A percentile compares a stretch with the other conserved stretches of the same genome.
Evolutionary conservation across 2,888 invertebrate genomes (phyloP).

Genomic region (Axea sp.): DNA sequence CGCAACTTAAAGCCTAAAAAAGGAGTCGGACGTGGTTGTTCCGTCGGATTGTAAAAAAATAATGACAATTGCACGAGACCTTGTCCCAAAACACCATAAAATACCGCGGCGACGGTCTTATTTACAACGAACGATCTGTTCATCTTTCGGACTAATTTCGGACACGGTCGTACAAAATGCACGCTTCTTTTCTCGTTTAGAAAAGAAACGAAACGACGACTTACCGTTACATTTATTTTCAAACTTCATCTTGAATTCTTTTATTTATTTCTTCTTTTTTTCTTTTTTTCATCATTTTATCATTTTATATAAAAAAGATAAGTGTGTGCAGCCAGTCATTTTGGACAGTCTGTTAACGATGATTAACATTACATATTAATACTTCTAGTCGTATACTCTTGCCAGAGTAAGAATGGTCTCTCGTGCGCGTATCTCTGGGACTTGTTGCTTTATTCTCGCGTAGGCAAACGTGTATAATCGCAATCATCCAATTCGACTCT

Average conservation of each 20-base stretch:
- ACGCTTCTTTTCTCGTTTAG: constrained; percentile 1
- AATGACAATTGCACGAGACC: constrained; percentile 2
- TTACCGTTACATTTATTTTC: background rate
- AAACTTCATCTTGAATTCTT: background rate
- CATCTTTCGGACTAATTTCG: background rate
- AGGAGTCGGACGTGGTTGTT: background rate
- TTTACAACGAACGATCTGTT: constrained; percentile 1
- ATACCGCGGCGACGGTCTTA: constrained; percentile 3
- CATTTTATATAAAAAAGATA: constrained; percentile 51
- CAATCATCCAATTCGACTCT: constrained; percentile 8
- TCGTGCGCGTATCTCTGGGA: constrained; percentile 65
- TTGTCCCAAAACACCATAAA: constrained; percentile 6
- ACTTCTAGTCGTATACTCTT: constrained; percentile 79
- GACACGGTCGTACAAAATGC: background rate
- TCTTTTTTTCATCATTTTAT: constrained; percentile 22
- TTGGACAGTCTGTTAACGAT: constrained; percentile 75
- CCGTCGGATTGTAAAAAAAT: constrained; percentile 3
- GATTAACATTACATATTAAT: constrained; percentile 77
- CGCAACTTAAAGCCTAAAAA: background rate
- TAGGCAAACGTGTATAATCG: constrained; percentile 14
- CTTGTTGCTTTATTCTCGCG: constrained; percentile 2
- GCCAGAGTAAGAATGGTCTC: constrained; percentile 78
- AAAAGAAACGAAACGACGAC: constrained; percentile 1
- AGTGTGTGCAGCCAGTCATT: constrained; percentile 74
- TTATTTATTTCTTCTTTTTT: constrained; percentile 8